phyloP scores from a whole-genome alignment of 2,888 invertebrate species.

The Leptinotarsa rubiginosa region DNA sequence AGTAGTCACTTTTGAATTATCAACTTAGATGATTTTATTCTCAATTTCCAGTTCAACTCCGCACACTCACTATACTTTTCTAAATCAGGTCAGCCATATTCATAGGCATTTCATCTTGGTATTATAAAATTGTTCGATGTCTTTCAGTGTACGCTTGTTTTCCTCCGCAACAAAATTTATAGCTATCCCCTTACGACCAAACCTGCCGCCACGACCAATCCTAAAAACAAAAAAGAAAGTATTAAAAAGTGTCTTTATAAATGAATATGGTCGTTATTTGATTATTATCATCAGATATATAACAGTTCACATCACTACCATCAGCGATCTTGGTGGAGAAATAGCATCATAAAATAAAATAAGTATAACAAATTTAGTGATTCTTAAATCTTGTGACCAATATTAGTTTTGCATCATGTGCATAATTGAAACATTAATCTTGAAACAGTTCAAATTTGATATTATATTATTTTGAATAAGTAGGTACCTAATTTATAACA shows the following conservation, averaged over 20 bases:
- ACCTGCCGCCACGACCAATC: constrained; percentile 99
- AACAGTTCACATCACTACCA: constrained; percentile 45
- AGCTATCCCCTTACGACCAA: constrained; percentile 88
- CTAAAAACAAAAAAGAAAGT: constrained; percentile 69
- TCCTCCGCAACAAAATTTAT: constrained; percentile 98
- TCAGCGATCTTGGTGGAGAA: constrained; percentile 56
- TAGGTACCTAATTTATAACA: constrained; percentile 89
- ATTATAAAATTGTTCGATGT: constrained; percentile 98
- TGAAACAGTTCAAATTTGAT: too few relatives aligned
- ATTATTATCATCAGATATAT: constrained; percentile 30
- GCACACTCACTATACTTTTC: constrained; percentile 65
- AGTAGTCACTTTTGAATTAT: too few relatives aligned
- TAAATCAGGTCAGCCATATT: constrained; percentile 99
- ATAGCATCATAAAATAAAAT: constrained; percentile 40
- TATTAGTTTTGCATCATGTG: too few relatives aligned
- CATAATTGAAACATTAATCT: too few relatives aligned
- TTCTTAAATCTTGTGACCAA: too few relatives aligned
- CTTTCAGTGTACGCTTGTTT: constrained; percentile 93
- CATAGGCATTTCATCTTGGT: constrained; percentile 99
- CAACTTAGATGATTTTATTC: too few relatives aligned
- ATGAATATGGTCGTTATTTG: not conserved
- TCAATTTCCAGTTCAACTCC: constrained; percentile 64
- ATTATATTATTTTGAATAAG: too few relatives aligned
- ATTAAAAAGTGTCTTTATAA: not conserved
- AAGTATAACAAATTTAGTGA: too few relatives aligned